Base-by-base conservation (phyloP, 2,888 invertebrate genomes). In the Terebella lapidaria region DNA sequence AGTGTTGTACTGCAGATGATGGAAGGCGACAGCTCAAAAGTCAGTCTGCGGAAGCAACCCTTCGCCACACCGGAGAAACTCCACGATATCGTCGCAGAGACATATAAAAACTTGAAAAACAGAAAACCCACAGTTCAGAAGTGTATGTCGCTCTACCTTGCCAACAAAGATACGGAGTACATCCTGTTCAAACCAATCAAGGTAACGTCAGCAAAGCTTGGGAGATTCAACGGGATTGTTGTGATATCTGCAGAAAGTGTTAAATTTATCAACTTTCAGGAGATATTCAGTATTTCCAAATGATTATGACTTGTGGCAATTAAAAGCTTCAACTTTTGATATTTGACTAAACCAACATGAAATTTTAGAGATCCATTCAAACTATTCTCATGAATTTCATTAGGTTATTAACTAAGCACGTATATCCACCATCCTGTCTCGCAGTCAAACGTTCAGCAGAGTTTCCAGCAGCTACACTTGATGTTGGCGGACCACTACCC, bases 101-200 rank as follows among this genome's bases (percentile, higher is more conserved):
- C 90, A 0, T 88, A 92, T 76, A 86, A 88, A 61, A 84, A 87
- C 52, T 88, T 96, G 59, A 92, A 91, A 78, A 84, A 86, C 0
- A 88, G 89, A 69, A 84, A 95, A 35, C 89, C 93, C 0, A 84
- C 85, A 3, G 82, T 96, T 20, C 92, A 94, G 75, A 85, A 90
- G 2, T 90, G 91, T 18, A 94, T 97, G 93, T 89, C 92, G 67
- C 85, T 99, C 1, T 99, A 99, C 80, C 84, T 99, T 57, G 92
- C 96, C 18, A 97, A 96, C 80, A 87, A 89, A 68, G 97, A 99
- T 79, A 97, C 97, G 0, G 97, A 99, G 80, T 92, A 93, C 71
- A 96, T 99, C 72, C 85, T 99, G 10, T 94, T 97, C 73, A 86
- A 94, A 59, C 96, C 96, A 1, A 91, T 97, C 54, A 88, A 91